phyloP scores from a whole-genome alignment of 1,140 invertebrate species.

The Telenomus remus region DNA sequence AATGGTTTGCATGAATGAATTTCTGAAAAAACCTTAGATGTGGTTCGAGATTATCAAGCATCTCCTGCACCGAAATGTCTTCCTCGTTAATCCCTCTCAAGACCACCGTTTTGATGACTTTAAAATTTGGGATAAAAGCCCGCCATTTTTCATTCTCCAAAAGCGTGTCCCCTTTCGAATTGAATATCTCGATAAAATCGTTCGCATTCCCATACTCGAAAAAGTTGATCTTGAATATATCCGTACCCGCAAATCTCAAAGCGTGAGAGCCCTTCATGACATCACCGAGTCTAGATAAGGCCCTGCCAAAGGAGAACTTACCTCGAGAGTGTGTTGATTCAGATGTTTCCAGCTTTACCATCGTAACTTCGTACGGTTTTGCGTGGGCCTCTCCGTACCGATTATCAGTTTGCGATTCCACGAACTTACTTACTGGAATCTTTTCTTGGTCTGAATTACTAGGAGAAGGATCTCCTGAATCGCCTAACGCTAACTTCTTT shows the following conservation, averaged over 20 bases:
- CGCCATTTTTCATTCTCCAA: neutral
- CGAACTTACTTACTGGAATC: neutral
- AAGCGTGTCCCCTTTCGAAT: neutral
- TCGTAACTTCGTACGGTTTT: neutral
- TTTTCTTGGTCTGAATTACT: neutral
- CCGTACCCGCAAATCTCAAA: neutral
- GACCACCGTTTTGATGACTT: conserved; percentile 9
- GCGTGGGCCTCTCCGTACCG: neutral
- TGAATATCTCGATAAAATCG: neutral
- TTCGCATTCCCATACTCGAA: neutral
- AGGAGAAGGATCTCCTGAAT: neutral
- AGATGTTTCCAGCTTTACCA: conserved; percentile 1
- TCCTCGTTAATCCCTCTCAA: conserved; percentile 5
- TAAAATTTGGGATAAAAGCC: conserved; percentile 8
- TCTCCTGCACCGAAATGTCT: neutral
- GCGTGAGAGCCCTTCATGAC: neutral
- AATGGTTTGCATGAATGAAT: conserved; percentile 4
- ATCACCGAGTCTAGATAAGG: neutral
- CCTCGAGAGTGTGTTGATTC: neutral
- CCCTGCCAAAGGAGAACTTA: conserved; percentile 3
- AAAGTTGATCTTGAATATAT: neutral
- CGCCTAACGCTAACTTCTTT: neutral
- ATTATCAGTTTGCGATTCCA: neutral
- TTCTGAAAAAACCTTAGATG: neutral
- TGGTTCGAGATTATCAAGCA: neutral